Percentiles rank a stretch among this genome's conserved stretches.
Evolutionary conservation across 2,113 vertebrate genomes (phyloP).

Genomic region (Neomonachus schauinslandi): DNA sequence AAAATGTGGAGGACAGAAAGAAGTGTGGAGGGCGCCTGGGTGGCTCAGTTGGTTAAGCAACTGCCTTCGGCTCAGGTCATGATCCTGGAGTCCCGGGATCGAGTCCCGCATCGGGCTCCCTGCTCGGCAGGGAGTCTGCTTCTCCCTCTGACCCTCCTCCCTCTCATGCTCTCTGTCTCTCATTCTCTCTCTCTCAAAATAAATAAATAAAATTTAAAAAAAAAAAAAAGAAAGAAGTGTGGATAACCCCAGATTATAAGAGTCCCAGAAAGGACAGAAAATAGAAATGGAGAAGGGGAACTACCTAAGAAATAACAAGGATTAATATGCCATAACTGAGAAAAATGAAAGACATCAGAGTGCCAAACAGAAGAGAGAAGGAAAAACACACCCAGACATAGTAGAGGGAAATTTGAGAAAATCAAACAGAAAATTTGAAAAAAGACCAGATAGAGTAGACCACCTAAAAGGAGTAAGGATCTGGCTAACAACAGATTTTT

Average conservation of each 20-base stretch:
- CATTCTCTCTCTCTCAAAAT: too few species aligned
- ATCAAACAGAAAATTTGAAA: neutral
- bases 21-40: too few species aligned
- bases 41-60: too few species aligned
- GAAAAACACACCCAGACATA: neutral
- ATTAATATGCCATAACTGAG: neutral
- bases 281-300: neutral
- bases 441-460: neutral
- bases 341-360: neutral
- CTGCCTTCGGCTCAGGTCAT: too few species aligned
- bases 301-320: neutral
- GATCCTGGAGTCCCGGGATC: too few species aligned
- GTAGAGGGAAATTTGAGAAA: neutral
- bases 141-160: too few species aligned
- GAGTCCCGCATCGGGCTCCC: too few species aligned
- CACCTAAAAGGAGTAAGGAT: neutral
- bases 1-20: neutral
- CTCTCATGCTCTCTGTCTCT: too few species aligned
- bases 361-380: neutral
- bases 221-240: neutral
- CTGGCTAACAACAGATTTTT: neutral
- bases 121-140: too few species aligned
- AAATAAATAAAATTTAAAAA: too few species aligned
- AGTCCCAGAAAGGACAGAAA: neutral
- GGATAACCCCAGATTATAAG: neutral